Conservation (phyloP, 2,888 invertebrate genomes). For the Strigamia crassipes region DNA sequence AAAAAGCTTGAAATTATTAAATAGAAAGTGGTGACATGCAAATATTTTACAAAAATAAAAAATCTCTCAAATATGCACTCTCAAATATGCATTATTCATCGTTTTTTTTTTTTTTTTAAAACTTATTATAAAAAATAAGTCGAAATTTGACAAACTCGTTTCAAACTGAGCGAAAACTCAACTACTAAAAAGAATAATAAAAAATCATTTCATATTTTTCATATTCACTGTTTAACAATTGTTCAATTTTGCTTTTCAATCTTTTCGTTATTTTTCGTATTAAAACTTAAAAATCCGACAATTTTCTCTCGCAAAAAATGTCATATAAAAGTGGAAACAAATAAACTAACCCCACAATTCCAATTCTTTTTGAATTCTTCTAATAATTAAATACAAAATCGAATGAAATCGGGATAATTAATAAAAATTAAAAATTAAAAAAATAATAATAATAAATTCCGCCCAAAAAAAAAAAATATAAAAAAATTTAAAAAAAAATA, state of each 20-base stretch:
- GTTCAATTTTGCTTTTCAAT: not conserved
- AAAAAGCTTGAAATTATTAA: not conserved
- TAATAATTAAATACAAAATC: not conserved
- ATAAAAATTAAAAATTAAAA: not conserved
- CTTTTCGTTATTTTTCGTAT: not conserved
- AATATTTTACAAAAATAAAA: not conserved
- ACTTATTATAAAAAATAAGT: constrained; percentile 4
- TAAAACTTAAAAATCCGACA: not conserved
- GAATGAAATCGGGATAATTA: not conserved
- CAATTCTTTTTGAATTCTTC: not conserved
- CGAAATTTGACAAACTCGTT: not conserved
- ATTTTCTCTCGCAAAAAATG: not conserved
- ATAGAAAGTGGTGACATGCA: not conserved
- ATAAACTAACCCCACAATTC: constrained; percentile 32
- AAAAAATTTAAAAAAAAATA: not conserved
- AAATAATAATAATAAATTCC: not conserved
- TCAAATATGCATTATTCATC: not conserved
- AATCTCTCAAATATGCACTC: not conserved
- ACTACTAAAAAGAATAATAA: not conserved
- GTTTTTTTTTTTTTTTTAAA: too few species aligned
- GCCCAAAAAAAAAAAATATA: not conserved
- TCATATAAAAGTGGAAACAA: not conserved
- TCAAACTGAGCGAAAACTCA: not conserved
- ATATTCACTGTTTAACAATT: not conserved
- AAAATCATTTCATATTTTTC: too few species aligned